Conservation (phyloP, 2,113 vertebrate genomes). For the Stictonetta naevosa region DNA sequence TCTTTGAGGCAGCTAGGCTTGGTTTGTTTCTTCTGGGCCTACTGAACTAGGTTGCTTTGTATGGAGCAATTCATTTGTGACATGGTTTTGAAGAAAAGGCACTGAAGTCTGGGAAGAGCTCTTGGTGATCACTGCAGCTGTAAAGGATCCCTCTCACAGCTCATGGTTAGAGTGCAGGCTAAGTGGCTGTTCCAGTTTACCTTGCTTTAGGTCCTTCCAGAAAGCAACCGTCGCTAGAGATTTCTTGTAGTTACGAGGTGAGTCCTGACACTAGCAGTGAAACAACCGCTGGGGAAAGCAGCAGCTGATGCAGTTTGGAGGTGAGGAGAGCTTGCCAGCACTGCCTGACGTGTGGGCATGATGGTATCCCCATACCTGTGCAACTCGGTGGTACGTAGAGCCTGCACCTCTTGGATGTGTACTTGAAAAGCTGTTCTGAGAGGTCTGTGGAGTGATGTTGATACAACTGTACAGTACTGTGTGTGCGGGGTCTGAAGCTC, state of each 20-base stretch:
- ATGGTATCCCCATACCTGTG: accelerated
- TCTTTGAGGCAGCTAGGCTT: background rate
- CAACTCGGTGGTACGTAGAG: accelerated
- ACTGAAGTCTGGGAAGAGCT: background rate
- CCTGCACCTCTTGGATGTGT: accelerated
- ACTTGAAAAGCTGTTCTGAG: background rate
- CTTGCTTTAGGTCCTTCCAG: background rate
- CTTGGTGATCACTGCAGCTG: background rate
- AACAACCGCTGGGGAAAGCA: accelerated
- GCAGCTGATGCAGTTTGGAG: accelerated
- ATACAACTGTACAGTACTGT: background rate
- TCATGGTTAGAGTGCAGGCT: accelerated
- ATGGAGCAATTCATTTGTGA: background rate
- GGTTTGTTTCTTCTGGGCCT: background rate
- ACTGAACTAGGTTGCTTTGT: background rate
- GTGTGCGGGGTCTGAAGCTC: background rate
- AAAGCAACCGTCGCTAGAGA: accelerated
- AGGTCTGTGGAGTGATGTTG: background rate
- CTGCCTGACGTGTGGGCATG: accelerated
- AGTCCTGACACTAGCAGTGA: accelerated
- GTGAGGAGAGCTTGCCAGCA: background rate
- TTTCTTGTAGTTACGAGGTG: background rate
- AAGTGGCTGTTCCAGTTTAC: accelerated
- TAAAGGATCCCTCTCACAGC: background rate
- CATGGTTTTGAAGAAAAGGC: background rate